Evolutionary conservation across 1,140 invertebrate genomes (phyloP).

Genomic region (Akabosia matsudoensis): DNA sequence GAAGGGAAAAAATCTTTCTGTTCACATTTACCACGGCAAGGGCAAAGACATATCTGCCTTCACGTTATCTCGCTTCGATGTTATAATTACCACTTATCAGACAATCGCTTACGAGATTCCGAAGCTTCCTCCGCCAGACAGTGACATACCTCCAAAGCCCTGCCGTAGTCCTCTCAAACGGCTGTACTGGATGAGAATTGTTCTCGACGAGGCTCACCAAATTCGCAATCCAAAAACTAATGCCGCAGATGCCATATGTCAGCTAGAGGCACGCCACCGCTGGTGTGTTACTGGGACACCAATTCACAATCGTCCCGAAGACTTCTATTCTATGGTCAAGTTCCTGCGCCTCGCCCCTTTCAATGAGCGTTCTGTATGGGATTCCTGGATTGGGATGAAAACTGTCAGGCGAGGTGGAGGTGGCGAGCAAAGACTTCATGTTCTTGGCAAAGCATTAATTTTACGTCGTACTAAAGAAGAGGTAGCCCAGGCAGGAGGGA

Average conservation of each 20-base stretch:
- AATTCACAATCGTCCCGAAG: constrained; percentile 64
- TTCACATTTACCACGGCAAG: constrained; percentile 75
- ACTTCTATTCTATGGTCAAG: constrained; percentile 39
- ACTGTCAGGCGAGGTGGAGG: constrained; percentile 67
- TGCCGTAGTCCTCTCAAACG: constrained; percentile 53
- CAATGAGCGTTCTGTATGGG: constrained; percentile 57
- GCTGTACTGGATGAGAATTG: constrained; percentile 76
- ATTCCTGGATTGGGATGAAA: constrained; percentile 59
- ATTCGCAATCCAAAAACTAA: constrained; percentile 81
- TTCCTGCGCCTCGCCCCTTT: constrained; percentile 39
- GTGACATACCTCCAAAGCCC: neutral
- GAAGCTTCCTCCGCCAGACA: constrained; percentile 25
- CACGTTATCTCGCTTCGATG: constrained; percentile 58
- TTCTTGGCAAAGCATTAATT: constrained; percentile 75
- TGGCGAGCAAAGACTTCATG: constrained; percentile 68
- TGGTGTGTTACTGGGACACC: constrained; percentile 92
- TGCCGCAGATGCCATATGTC: constrained; percentile 67
- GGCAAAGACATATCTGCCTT: constrained; percentile 63
- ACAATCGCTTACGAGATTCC: constrained; percentile 55
- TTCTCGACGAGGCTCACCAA: constrained; percentile 88
- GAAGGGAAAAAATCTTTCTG: constrained; percentile 62
- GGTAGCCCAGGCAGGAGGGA: constrained; percentile 49
- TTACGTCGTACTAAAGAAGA: constrained; percentile 79
- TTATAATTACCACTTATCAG: constrained; percentile 59
- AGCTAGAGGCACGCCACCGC: constrained; percentile 60